phyloP scores from a whole-genome alignment of 2,888 invertebrate genomes.

The Latheticus oryzae region DNA sequence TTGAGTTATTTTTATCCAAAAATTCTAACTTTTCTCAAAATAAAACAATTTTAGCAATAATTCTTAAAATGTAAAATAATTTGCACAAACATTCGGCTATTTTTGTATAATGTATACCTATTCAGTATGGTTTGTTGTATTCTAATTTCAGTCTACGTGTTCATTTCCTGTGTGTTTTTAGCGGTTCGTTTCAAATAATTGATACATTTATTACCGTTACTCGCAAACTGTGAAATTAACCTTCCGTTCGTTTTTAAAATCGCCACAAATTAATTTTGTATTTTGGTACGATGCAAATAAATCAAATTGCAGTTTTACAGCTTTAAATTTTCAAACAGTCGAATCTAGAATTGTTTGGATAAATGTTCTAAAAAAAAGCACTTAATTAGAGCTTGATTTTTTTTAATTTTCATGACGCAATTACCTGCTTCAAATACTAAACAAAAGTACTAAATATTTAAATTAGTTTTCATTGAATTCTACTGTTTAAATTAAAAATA shows the following conservation, averaged over 20 bases:
- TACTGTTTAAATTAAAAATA: slow-evolving; percentile 46
- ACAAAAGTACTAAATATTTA: slow-evolving; percentile 33
- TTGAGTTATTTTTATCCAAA: too few species aligned
- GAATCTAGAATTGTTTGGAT: too few species aligned
- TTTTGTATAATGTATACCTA: slow-evolving; percentile 12
- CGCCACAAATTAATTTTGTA: slow-evolving; percentile 56
- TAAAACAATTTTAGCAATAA: neutral
- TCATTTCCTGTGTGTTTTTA: slow-evolving; percentile 51
- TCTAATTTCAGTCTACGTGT: slow-evolving; percentile 44
- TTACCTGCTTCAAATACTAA: slow-evolving; percentile 24
- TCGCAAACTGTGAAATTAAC: slow-evolving; percentile 60
- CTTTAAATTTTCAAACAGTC: slow-evolving; percentile 5
- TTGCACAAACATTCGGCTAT: slow-evolving; percentile 5
- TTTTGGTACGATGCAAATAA: slow-evolving; percentile 42
- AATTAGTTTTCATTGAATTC: slow-evolving; percentile 38
- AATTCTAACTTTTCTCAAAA: neutral
- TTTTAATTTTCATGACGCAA: neutral
- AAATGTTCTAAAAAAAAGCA: too few species aligned
- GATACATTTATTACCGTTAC: slow-evolving; percentile 58
- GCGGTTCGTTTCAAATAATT: slow-evolving; percentile 54
- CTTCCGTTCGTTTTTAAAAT: slow-evolving; percentile 53
- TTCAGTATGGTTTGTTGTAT: slow-evolving; percentile 36
- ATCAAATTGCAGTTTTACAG: slow-evolving; percentile 16
- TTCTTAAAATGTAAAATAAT: slow-evolving; percentile 4
- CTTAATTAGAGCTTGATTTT: too few species aligned